A percentile compares a stretch with the other conserved stretches of the same genome.
Evolutionary conservation across 2,888 invertebrate species (phyloP).

Genomic region (Oconnorella tubifera): DNA sequence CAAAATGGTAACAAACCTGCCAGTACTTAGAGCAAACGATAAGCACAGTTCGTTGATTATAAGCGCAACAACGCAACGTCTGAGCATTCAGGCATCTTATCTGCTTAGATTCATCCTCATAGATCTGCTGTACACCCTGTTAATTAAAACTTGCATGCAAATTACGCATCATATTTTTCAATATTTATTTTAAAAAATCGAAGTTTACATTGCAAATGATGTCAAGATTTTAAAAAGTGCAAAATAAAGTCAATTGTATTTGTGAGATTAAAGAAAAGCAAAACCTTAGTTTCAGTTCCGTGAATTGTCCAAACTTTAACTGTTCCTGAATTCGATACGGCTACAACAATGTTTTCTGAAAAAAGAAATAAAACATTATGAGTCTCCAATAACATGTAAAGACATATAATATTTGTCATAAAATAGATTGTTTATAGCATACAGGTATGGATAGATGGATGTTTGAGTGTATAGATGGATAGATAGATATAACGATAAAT

Average conservation of each 20-base stretch:
- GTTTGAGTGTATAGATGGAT: too few species aligned
- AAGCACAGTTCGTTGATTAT: slow-evolving; percentile 92
- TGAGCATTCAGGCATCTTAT: slow-evolving; percentile 90
- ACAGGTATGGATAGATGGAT: too few species aligned
- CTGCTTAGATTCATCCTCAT: slow-evolving; percentile 95
- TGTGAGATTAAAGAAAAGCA: not conserved
- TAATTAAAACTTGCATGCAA: not conserved
- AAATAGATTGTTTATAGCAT: too few species aligned
- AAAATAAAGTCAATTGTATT: not conserved
- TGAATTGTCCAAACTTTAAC: slow-evolving; percentile 95
- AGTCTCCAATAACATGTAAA: not conserved
- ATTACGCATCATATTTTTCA: too few species aligned
- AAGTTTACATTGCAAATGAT: too few species aligned
- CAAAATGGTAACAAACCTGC: slow-evolving; percentile 68
- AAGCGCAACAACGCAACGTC: slow-evolving; percentile 85
- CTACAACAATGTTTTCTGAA: slow-evolving; percentile 86
- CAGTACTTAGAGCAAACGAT: slow-evolving; percentile 96
- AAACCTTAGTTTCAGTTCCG: slow-evolving; percentile 75
- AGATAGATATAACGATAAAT: too few species aligned
- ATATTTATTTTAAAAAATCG: too few species aligned
- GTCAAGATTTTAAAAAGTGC: too few species aligned
- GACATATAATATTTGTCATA: too few species aligned
- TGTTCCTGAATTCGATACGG: slow-evolving; percentile 89
- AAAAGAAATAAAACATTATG: slow-evolving; percentile 1
- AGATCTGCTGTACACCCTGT: slow-evolving; percentile 58